A percentile compares a stretch with the other conserved stretches of the same genome.
Evolutionary conservation across 1,140 invertebrate genomes (phyloP).

Genomic region (Cyclargus thomasi): DNA sequence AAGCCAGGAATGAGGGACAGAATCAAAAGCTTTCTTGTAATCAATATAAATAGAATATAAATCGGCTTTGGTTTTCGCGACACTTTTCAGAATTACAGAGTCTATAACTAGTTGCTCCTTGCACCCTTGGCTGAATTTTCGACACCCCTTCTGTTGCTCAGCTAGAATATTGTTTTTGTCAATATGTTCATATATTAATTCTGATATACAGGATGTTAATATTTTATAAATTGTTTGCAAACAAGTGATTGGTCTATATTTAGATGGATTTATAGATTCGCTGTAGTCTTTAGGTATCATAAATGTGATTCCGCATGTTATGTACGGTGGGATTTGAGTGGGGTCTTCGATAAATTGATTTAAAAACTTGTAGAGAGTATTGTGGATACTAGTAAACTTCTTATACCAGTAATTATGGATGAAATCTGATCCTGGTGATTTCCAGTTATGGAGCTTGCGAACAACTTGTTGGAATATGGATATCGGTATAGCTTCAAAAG

Average conservation of each 20-base stretch:
- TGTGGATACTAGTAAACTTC: constrained; percentile 19
- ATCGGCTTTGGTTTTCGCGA: neutral
- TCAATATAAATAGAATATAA: constrained; percentile 18
- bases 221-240: too few relatives aligned
- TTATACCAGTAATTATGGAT: constrained; percentile 26
- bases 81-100: constrained; percentile 17
- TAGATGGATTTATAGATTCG: too few relatives aligned
- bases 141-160: too few relatives aligned
- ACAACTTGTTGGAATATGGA: too few relatives aligned
- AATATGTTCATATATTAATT: constrained; percentile 21
- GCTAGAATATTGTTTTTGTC: too few relatives aligned
- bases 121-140: constrained; percentile 23
- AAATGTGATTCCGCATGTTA: too few relatives aligned
- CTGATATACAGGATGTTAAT: constrained; percentile 20
- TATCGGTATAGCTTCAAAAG: too few relatives aligned
- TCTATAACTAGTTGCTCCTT: constrained; percentile 28
- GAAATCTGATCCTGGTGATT: constrained; percentile 23
- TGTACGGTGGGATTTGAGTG: neutral
- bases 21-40: constrained; percentile 23
- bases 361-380: constrained; percentile 5
- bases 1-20: constrained; percentile 19
- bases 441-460: constrained; percentile 22
- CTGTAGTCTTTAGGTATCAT: too few relatives aligned
- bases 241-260: constrained; percentile 25
- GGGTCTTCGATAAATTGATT: constrained; percentile 17